Evolutionary conservation across 2,888 invertebrate genomes (phyloP).

Genomic region (Lasioglossum marginatum): DNA sequence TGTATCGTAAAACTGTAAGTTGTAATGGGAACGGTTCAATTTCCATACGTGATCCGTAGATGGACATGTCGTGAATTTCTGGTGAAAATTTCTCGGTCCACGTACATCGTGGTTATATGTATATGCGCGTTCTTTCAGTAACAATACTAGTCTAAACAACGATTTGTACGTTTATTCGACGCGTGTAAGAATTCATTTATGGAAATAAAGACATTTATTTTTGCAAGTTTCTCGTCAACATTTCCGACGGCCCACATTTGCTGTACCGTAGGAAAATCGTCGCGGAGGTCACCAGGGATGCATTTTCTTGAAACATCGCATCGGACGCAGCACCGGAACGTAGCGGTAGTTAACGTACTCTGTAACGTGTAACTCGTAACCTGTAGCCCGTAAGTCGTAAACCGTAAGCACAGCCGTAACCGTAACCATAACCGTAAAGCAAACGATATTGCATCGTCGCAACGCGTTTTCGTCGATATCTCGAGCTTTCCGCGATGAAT

Average conservation of each 20-base stretch:
- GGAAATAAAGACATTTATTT: conserved; percentile 22
- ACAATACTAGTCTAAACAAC: neutral
- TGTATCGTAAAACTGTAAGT: neutral
- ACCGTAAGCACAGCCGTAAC: neutral
- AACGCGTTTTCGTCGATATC: neutral
- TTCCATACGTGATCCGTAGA: neutral
- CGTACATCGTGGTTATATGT: neutral
- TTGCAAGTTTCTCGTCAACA: neutral
- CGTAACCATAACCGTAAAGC: neutral
- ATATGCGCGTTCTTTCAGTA: neutral
- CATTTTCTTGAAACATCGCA: too few relatives aligned
- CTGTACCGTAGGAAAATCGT: too few relatives aligned
- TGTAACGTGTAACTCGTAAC: neutral
- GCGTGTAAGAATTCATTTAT: neutral
- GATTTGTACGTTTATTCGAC: conserved; percentile 18
- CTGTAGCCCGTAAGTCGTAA: neutral
- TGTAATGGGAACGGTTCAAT: neutral
- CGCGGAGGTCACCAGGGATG: neutral
- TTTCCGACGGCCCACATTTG: neutral
- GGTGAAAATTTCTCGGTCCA: neutral
- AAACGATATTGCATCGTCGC: neutral
- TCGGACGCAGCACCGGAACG: neutral
- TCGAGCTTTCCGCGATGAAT: neutral
- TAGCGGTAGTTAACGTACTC: neutral
- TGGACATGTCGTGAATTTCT: neutral